Conservation (phyloP, 2,797 vertebrate species). For the Gorsachius magnificus region DNA sequence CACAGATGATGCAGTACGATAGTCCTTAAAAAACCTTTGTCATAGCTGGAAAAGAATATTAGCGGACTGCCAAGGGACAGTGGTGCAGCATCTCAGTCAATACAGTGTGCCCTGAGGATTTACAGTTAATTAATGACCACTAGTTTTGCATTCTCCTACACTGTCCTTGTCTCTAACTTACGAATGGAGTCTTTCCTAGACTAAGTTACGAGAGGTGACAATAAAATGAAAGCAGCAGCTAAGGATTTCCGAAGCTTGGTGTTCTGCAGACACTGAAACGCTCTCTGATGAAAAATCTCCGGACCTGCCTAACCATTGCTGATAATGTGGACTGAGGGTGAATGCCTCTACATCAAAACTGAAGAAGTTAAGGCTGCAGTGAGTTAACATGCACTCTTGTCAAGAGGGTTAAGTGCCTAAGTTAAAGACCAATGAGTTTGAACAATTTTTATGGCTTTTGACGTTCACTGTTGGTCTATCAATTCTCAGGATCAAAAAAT, state of each 20-base stretch:
- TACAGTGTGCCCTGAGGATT: background rate
- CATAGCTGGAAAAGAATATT: background rate
- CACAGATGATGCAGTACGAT: background rate
- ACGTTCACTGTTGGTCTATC: background rate
- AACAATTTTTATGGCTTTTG: background rate
- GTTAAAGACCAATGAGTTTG: background rate
- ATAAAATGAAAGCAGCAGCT: background rate
- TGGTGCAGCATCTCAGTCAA: background rate
- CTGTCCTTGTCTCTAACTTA: background rate
- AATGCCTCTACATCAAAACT: background rate
- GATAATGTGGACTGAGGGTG: background rate
- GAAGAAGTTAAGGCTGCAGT: background rate
- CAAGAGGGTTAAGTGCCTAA: background rate
- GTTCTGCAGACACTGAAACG: background rate
- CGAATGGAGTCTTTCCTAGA: too few species aligned
- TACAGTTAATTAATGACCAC: background rate
- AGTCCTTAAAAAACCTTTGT: background rate
- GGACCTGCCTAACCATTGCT: background rate
- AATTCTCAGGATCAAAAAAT: background rate
- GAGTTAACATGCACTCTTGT: background rate
- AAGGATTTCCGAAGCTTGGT: background rate
- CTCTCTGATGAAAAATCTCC: background rate
- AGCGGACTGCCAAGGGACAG: background rate
- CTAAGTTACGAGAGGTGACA: background rate
- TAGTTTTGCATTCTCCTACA: fast-evolving